A percentile compares a stretch with the other conserved stretches of the same genome.
These are phyloP conservation scores for Amphipoea oculea DNA, from an alignment of 2,888 invertebrate species.

Conservation along the genomic window DNA sequence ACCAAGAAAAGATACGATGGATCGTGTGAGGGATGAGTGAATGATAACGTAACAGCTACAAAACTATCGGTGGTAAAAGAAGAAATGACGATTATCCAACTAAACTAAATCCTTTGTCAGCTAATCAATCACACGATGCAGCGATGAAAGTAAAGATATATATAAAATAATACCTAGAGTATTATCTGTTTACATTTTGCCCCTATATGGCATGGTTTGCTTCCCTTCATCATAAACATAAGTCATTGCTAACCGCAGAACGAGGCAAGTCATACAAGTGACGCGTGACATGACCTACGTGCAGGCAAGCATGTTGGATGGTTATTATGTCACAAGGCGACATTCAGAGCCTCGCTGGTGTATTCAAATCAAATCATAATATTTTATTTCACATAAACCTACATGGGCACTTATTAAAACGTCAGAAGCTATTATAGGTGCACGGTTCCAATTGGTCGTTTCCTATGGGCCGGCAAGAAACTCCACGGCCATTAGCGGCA, in stretches of 20 bases:
- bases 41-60: not conserved
- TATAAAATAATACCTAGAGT: not conserved
- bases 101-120: not conserved
- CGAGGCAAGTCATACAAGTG: slow-evolving; percentile 10
- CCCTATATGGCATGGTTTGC: slow-evolving; percentile 2
- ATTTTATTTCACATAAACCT: no score
- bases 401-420: no score
- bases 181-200: not conserved
- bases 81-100: not conserved
- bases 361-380: no score
- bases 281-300: slow-evolving; percentile 28
- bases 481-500: not conserved
- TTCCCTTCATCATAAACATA: not conserved
- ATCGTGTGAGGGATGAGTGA: not conserved
- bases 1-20: not conserved
- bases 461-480: no score
- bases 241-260: slow-evolving; percentile 1
- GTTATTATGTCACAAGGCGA: not conserved
- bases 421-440: no score
- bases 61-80: not conserved
- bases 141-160: not conserved
- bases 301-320: slow-evolving; percentile 4
- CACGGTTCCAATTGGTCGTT: no score
- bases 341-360: not conserved
- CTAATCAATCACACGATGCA: not conserved